Evolutionary conservation across 2,113 vertebrate species (phyloP).

Genomic region (Alligator mississippiensis): DNA sequence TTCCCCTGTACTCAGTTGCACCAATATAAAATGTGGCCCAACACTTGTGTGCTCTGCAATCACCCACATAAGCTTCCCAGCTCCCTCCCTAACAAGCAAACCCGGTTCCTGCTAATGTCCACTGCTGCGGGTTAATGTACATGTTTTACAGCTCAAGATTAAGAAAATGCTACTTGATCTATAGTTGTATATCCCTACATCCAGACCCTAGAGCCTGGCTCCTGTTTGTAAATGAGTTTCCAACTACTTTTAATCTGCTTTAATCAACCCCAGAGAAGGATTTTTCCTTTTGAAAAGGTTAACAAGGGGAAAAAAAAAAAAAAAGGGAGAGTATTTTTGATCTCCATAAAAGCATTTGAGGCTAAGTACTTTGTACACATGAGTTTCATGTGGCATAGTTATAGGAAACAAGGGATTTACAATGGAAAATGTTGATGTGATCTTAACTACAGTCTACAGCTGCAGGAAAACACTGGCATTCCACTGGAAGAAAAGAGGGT

Average conservation of each 20-base stretch:
- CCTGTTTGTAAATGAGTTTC: neutral
- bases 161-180: accelerated
- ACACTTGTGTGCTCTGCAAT: neutral
- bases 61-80: neutral
- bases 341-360: neutral
- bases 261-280: accelerated
- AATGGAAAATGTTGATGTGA: conserved; percentile 9
- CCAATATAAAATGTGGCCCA: neutral
- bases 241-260: neutral
- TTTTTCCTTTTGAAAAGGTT: neutral
- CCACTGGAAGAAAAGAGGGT: neutral
- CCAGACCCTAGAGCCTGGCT: neutral
- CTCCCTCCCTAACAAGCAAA: neutral
- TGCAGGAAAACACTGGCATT: neutral
- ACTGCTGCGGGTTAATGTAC: neutral
- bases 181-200: accelerated
- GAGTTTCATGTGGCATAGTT: neutral
- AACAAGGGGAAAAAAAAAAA: neutral
- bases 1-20: no score
- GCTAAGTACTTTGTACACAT: neutral
- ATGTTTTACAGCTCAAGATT: neutral
- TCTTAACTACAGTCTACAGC: neutral
- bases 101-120: neutral
- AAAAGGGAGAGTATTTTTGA: neutral
- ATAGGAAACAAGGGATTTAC: neutral